phyloP scores from a whole-genome alignment of 2,113 vertebrate genomes.

The Anthoscopus minutus region DNA sequence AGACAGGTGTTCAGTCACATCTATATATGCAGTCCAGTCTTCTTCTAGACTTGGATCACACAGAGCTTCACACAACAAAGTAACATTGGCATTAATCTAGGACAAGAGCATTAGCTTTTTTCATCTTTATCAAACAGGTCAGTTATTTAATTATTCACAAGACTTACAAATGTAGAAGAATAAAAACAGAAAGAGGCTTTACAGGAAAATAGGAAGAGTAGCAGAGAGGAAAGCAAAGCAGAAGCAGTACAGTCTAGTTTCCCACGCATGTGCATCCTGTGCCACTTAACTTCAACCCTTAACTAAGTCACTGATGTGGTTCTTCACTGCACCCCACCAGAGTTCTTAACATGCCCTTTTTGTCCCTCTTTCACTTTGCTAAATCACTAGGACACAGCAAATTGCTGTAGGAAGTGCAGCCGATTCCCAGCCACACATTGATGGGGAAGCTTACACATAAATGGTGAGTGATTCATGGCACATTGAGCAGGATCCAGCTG shows the following conservation, averaged over 20 bases:
- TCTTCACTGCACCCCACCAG: background rate
- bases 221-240: background rate
- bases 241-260: background rate
- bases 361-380: background rate
- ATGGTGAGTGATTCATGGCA: background rate
- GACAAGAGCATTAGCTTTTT: background rate
- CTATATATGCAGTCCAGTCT: background rate
- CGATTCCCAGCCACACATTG: fast-evolving
- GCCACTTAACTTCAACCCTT: background rate
- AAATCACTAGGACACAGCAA: background rate
- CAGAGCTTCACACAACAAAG: background rate
- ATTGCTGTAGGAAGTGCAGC: background rate
- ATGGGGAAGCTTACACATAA: background rate
- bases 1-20: background rate
- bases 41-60: background rate
- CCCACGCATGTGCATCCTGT: background rate
- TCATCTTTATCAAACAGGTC: background rate
- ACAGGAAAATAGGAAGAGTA: background rate
- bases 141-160: background rate
- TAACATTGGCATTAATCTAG: background rate
- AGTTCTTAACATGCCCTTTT: background rate
- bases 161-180: background rate
- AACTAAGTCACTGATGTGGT: background rate
- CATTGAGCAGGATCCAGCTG: background rate
- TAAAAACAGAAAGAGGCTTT: background rate